Base-by-base conservation (phyloP, 1,140 invertebrate genomes). In the Pseudomyrmex gracilis region DNA sequence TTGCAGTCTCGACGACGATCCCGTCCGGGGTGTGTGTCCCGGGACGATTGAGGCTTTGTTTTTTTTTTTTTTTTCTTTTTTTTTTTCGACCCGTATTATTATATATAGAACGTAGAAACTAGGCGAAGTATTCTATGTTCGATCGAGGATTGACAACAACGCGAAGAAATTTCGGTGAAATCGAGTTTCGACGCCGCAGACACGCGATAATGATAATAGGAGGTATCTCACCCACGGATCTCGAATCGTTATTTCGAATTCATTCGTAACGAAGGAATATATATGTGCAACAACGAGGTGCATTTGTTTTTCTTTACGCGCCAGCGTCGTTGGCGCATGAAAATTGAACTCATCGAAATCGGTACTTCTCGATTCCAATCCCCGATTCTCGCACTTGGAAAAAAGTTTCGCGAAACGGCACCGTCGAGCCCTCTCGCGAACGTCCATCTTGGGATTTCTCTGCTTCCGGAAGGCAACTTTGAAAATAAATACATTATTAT, bases 401-500 rank as follows among this genome's bases (percentile, higher is more conserved):
- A 24, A 51, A 15, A 24, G 10, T 45, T 15, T n/a, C 53, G 24
- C 17, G 51, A 22, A 55, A 55, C 58, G 53, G 34, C 13, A 67
- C 20, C 76, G 66, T 80, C 66, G 53, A 71, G 51, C 17, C 9
- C 10, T 47, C 45, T 47, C 45, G 64, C 15, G 20, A 24, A 43
- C 43, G 22, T 22, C n/a, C 53, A 22, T 43, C 34, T 22, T 22
- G 7, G 1, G 13, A 70, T 70, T 78, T 47, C 51, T 70, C 10
- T 15, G 20, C 66, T 80, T 71, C 43, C 53, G 34, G n/a, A 80
- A 80, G 76, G 53, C 76, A 71, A 80, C 73, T 49, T 67, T 34
- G 73, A 78, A 83, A 83, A 78, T 67, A 67, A 67, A 61, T 80
- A 67, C 53, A 57, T 34, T 34, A 34, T 34, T 34, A 34, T 78